Percentiles rank a stretch among this genome's conserved stretches.
phyloP scores from a whole-genome alignment of 2,113 vertebrate species.

The Sphaerodactylus townsendi region DNA sequence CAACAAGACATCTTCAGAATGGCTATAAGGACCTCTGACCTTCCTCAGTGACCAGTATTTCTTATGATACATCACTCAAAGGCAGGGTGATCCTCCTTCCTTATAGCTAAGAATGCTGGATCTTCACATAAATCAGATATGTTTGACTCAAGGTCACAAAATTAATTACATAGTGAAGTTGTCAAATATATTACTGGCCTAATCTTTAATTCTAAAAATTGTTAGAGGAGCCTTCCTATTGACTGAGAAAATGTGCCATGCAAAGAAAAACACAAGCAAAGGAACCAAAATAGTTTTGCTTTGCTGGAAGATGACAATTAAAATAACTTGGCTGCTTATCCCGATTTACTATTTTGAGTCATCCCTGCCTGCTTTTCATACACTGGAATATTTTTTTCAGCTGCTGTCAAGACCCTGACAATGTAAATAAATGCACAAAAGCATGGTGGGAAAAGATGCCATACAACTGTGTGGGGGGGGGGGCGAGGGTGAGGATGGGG shows the following conservation, averaged over 20 bases:
- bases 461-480: slow-evolving; percentile 28
- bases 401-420: slow-evolving; percentile 39
- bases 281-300: neutral
- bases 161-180: neutral
- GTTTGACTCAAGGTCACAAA: neutral
- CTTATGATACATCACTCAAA: neutral
- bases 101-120: neutral
- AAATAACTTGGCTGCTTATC: slow-evolving; percentile 12
- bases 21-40: neutral
- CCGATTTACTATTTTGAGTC: slow-evolving; percentile 29
- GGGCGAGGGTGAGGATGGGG: too few species aligned
- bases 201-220: neutral
- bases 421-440: slow-evolving; percentile 56
- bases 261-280: neutral
- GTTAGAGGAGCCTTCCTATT: neutral
- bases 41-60: neutral
- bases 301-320: neutral
- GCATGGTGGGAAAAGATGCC: slow-evolving; percentile 31
- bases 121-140: neutral
- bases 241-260: neutral
- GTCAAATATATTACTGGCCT: neutral
- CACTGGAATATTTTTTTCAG: slow-evolving; percentile 27
- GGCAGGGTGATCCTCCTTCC: neutral
- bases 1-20: neutral
- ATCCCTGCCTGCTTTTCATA: slow-evolving; percentile 46